Evolutionary conservation across 2,888 invertebrate species (phyloP).

Genomic region (Pogonocherus hispidulus): DNA sequence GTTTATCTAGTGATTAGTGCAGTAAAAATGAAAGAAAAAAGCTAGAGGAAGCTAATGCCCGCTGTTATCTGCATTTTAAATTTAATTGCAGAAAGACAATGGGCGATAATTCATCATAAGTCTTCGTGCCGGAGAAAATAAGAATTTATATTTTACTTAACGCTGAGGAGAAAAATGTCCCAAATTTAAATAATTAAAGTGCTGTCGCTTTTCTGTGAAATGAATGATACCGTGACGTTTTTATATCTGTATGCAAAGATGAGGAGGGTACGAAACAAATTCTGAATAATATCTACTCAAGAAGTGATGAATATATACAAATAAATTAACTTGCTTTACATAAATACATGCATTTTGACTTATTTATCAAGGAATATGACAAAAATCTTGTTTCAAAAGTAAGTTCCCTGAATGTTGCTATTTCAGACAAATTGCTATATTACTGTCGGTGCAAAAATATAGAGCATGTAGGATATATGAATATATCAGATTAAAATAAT

Average conservation of each 20-base stretch:
- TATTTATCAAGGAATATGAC: too few relatives aligned
- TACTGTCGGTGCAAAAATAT: too few relatives aligned
- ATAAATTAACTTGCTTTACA: constrained; percentile 13
- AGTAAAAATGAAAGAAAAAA: background rate
- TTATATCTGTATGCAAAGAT: background rate
- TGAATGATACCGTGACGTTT: constrained; percentile 4
- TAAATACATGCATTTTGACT: too few relatives aligned
- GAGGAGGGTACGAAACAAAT: constrained; percentile 2
- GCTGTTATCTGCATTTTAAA: background rate
- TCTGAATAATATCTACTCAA: constrained; percentile 9
- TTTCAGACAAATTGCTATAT: too few relatives aligned
- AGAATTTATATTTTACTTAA: constrained; percentile 2
- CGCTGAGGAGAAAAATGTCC: background rate
- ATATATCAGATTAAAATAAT: too few relatives aligned
- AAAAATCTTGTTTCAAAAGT: too few relatives aligned
- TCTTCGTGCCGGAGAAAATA: background rate
- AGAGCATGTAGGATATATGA: too few relatives aligned
- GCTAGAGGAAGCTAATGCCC: background rate
- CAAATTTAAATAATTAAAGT: constrained; percentile 20
- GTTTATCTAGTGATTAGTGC: background rate
- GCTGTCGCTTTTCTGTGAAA: constrained; percentile 5
- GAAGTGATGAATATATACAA: constrained; percentile 19
- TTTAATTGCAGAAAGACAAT: constrained; percentile 2
- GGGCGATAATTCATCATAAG: constrained; percentile 4
- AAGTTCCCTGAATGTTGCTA: too few relatives aligned